phyloP scores from a whole-genome alignment of 1,140 invertebrate genomes.

The Drosophila tsacasi region DNA sequence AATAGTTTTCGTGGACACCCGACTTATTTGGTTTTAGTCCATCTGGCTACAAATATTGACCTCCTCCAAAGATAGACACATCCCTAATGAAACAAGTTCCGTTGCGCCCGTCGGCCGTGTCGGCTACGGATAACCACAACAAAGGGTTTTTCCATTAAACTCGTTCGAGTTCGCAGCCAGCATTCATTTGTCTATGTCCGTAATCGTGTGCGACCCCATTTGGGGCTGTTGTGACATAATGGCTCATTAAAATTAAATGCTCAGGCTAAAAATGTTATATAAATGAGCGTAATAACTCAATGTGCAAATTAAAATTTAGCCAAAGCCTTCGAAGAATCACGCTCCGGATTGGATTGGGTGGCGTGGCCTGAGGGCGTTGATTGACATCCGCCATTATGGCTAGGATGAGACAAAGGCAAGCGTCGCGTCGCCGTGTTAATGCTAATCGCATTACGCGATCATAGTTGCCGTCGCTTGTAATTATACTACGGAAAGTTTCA shows the following conservation, averaged over 20 bases:
- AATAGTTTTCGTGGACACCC: background rate
- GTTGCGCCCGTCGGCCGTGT: background rate
- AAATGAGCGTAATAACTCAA: conserved; percentile 72
- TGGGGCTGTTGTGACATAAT: conserved; percentile 61
- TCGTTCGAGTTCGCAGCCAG: conserved; percentile 24
- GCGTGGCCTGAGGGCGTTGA: conserved; percentile 13
- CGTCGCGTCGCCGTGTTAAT: conserved; percentile 20
- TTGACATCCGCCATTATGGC: conserved; percentile 34
- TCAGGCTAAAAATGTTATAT: conserved; percentile 59
- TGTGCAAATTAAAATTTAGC: conserved; percentile 76
- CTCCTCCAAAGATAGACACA: conserved; percentile 16
- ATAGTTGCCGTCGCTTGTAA: conserved; percentile 66
- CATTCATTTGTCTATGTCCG: conserved; percentile 32
- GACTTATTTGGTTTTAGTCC: conserved; percentile 20
- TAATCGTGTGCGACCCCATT: conserved; percentile 44
- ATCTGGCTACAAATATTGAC: conserved; percentile 14
- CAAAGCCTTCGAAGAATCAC: conserved; percentile 47
- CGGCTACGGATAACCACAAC: conserved; percentile 52
- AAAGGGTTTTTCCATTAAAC: conserved; percentile 70
- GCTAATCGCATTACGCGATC: conserved; percentile 74
- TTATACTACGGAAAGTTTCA: conserved; percentile 58
- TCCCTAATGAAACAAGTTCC: background rate
- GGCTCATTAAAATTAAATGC: conserved; percentile 75
- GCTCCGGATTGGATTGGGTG: conserved; percentile 3
- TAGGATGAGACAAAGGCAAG: conserved; percentile 8